phyloP scores from a whole-genome alignment of 1,140 invertebrate genomes.

The Atopsyche davidsoni region DNA sequence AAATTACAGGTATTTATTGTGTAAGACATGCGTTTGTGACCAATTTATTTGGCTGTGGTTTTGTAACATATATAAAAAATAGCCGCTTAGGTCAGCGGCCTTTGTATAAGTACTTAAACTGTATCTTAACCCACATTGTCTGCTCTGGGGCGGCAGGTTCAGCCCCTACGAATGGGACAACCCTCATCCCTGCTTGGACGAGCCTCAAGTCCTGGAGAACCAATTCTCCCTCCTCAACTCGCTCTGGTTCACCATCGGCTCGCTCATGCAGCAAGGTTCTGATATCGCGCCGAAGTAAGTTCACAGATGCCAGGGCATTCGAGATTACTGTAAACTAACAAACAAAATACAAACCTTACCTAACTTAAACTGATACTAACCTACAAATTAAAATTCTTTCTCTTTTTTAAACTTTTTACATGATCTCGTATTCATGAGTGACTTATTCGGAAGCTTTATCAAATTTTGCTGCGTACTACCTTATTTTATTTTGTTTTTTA shows the following conservation, averaged over 20 bases:
- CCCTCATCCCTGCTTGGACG: slow-evolving; percentile 72
- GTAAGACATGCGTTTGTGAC: slow-evolving; percentile 23
- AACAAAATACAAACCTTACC: slow-evolving; percentile 1
- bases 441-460: slow-evolving; percentile 14
- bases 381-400: slow-evolving; percentile 2
- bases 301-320: slow-evolving; percentile 33
- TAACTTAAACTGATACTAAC: slow-evolving; percentile 3
- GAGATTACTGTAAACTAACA: not conserved
- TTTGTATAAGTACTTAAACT: too few relatives aligned
- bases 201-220: slow-evolving; percentile 75
- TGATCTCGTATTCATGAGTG: slow-evolving; percentile 3
- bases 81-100: too few relatives aligned
- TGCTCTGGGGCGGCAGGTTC: slow-evolving; percentile 56
- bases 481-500: too few relatives aligned
- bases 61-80: too few relatives aligned
- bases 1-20: slow-evolving; percentile 11
- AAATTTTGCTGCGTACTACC: slow-evolving; percentile 22
- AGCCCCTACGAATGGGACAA: slow-evolving; percentile 88
- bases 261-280: slow-evolving; percentile 87
- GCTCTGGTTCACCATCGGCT: slow-evolving; percentile 84
- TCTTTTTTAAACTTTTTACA: slow-evolving; percentile 7
- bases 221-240: slow-evolving; percentile 84
- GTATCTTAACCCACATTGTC: not conserved
- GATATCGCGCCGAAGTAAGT: slow-evolving; percentile 79
- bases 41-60: slow-evolving; percentile 7